Evolutionary conservation across 2,888 invertebrate species (phyloP).

Genomic region (Ypsolopha sequella): DNA sequence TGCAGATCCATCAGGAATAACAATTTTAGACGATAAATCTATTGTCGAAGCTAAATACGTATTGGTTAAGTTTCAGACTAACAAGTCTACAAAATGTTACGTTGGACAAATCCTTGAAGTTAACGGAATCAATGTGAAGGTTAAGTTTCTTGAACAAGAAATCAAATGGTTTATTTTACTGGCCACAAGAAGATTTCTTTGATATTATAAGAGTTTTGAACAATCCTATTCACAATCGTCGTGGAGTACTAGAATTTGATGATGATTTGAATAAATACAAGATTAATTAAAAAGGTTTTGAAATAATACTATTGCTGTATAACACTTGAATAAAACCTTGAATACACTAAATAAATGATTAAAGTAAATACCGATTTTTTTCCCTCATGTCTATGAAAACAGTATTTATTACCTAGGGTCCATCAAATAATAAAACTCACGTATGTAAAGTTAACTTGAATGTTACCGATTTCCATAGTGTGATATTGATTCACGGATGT

Average conservation of each 20-base stretch:
- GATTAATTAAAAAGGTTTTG: too few relatives aligned
- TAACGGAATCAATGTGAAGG: slow-evolving; percentile 1
- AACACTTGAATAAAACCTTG: too few relatives aligned
- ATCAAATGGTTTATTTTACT: not conserved
- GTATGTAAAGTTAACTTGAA: not conserved
- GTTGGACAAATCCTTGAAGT: slow-evolving; percentile 1
- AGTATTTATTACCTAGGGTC: too few relatives aligned
- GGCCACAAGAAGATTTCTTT: not conserved
- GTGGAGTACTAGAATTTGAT: not conserved
- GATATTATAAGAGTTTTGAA: slow-evolving; percentile 1
- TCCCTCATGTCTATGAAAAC: too few relatives aligned
- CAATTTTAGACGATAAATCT: not conserved
- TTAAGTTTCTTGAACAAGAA: slow-evolving; percentile 2
- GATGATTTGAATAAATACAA: not conserved
- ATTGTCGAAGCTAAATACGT: not conserved
- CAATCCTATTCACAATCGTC: not conserved
- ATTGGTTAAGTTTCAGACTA: not conserved
- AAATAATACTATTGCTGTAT: too few relatives aligned
- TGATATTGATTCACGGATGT: too few relatives aligned
- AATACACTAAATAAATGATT: too few relatives aligned
- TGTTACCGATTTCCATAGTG: too few relatives aligned
- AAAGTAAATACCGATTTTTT: too few relatives aligned
- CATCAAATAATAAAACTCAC: too few relatives aligned
- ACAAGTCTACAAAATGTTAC: slow-evolving; percentile 1
- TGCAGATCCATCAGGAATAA: not conserved